A percentile compares a stretch with the other conserved stretches of the same genome.
phyloP scores from a whole-genome alignment of 2,113 vertebrate species.

The Fregetta grallaria region DNA sequence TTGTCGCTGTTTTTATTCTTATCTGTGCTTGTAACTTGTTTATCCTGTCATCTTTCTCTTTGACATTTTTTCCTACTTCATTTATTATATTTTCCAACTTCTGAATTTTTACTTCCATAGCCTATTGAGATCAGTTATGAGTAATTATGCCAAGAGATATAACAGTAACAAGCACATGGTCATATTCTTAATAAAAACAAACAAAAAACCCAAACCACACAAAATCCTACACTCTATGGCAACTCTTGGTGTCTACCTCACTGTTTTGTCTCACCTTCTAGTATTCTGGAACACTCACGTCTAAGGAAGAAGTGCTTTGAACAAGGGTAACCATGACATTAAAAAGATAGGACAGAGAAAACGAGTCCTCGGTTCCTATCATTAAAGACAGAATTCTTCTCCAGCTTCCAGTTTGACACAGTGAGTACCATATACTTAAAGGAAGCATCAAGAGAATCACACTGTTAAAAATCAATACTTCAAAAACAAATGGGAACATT shows the following conservation, averaged over 20 bases:
- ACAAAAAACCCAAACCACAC: neutral
- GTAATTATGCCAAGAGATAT: neutral
- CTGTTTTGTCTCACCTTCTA: neutral
- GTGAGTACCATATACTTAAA: neutral
- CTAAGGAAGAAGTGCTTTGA: neutral
- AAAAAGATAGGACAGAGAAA: neutral
- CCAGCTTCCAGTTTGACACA: neutral
- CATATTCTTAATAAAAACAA: neutral
- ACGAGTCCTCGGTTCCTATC: neutral
- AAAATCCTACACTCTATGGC: neutral
- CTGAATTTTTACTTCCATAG: conserved; percentile 52
- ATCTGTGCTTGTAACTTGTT: conserved; percentile 63
- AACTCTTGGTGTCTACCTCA: neutral
- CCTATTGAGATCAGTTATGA: conserved; percentile 45
- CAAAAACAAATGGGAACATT: neutral
- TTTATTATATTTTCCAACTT: conserved; percentile 65
- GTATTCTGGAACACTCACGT: neutral
- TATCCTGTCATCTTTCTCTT: conserved; percentile 71
- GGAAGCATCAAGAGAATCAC: neutral
- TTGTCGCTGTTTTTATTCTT: conserved; percentile 23
- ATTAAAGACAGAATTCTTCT: neutral
- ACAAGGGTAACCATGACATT: neutral
- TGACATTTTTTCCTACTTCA: conserved; percentile 41
- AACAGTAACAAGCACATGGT: neutral
- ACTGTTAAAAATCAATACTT: neutral